Conservation (phyloP, 2,888 invertebrate species). For the Pseudococcus jackbeardsleyi region DNA sequence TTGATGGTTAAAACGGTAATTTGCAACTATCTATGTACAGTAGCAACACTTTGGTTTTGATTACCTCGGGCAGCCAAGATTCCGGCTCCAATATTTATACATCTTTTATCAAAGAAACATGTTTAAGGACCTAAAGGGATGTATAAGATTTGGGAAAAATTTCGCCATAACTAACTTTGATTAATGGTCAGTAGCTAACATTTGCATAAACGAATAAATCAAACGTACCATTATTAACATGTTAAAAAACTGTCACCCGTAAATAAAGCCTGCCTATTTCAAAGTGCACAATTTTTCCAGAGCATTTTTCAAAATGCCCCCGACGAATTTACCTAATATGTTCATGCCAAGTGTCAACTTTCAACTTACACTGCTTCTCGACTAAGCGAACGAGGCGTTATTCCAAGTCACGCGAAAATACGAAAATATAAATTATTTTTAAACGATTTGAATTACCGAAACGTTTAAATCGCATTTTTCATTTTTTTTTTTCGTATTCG, state of each 20-base stretch:
- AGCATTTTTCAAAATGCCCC: neutral
- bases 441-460: slow-evolving; percentile 20
- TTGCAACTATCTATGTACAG: slow-evolving; percentile 25
- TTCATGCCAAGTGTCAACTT: slow-evolving; percentile 50
- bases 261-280: neutral
- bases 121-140: neutral
- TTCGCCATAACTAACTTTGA: slow-evolving; percentile 31
- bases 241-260: slow-evolving; percentile 30
- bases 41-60: slow-evolving; percentile 19
- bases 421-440: slow-evolving; percentile 48
- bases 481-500: neutral
- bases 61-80: neutral
- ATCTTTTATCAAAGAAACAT: neutral
- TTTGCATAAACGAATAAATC: slow-evolving; percentile 51
- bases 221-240: slow-evolving; percentile 30
- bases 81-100: neutral
- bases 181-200: slow-evolving; percentile 41
- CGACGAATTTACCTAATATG: neutral
- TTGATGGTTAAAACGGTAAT: slow-evolving; percentile 6
- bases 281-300: neutral
- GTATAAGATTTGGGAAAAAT: neutral
- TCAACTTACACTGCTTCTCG: neutral
- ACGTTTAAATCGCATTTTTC: slow-evolving; percentile 39
- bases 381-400: slow-evolving; percentile 24
- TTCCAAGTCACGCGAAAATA: slow-evolving; percentile 41